Conservation (phyloP, 2,797 vertebrate genomes). For the Distichodus sexfasciatus region DNA sequence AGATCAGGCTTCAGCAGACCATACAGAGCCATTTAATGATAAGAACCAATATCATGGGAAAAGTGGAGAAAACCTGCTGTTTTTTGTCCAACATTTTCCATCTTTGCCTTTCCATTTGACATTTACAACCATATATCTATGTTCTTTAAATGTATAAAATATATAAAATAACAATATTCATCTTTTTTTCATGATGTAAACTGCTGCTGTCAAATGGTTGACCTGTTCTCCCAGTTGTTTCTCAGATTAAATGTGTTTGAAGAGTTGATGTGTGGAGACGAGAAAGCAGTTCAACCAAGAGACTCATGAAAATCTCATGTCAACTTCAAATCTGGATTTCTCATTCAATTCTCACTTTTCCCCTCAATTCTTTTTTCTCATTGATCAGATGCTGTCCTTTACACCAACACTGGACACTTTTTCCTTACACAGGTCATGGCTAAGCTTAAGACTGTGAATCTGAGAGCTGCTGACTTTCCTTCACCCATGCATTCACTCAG, state of each 20-base stretch:
- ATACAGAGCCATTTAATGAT: conserved; percentile 23
- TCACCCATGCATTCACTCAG: conserved; percentile 42
- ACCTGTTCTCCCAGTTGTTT: too few relatives aligned
- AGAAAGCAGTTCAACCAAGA: too few relatives aligned
- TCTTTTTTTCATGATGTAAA: neutral
- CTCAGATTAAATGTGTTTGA: too few relatives aligned
- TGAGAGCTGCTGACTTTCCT: conserved; percentile 37
- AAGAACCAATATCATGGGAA: neutral
- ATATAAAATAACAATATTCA: neutral
- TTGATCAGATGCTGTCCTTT: neutral
- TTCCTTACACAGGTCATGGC: conserved; percentile 24
- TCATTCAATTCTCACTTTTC: too few relatives aligned
- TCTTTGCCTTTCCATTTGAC: neutral
- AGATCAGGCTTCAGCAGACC: conserved; percentile 25
- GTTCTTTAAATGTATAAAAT: neutral
- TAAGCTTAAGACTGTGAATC: conserved; percentile 29
- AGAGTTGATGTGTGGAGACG: too few relatives aligned
- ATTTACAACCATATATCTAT: neutral
- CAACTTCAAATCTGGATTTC: neutral
- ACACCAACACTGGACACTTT: neutral
- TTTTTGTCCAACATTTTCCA: neutral
- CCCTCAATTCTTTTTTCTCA: too few relatives aligned
- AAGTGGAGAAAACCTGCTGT: neutral
- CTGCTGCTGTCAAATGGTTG: too few relatives aligned
- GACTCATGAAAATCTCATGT: neutral